Percentiles rank a stretch among this genome's conserved stretches.
Evolutionary conservation across 2,797 vertebrate genomes (phyloP).

Genomic region (Pseudotriccus pelzelni): DNA sequence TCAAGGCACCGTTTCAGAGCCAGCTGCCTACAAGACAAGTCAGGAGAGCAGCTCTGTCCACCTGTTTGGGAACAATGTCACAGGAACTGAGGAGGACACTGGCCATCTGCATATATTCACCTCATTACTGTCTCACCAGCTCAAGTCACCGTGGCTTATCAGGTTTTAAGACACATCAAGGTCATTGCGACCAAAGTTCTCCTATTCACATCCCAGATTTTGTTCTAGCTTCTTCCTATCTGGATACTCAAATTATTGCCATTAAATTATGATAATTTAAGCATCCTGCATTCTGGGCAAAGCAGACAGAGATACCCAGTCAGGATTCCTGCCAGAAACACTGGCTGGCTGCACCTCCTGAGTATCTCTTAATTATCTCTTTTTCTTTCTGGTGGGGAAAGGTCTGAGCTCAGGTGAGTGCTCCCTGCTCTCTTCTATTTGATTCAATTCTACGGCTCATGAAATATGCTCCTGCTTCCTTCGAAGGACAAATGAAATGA

Average conservation of each 20-base stretch:
- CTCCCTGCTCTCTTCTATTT: constrained; percentile 33
- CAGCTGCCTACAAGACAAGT: background rate
- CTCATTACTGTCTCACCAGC: constrained; percentile 22
- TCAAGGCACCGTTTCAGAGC: background rate
- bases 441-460: constrained; percentile 47
- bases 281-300: constrained; percentile 1
- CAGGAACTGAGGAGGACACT: background rate
- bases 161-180: background rate
- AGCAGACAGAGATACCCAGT: constrained; percentile 9
- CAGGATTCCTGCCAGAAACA: constrained; percentile 46
- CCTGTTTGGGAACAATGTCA: constrained; percentile 14
- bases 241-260: background rate
- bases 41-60: background rate
- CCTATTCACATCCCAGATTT: background rate
- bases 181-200: background rate
- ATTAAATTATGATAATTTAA: constrained; percentile 56
- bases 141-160: background rate
- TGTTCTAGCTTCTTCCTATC: constrained; percentile 12
- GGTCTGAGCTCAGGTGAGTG: constrained; percentile 63
- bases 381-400: constrained; percentile 59
- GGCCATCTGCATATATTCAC: constrained; percentile 9
- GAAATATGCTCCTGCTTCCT: constrained; percentile 22
- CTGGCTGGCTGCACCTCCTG: background rate
- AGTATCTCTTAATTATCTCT: constrained; percentile 69
- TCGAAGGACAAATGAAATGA: constrained; percentile 49